phyloP scores from a whole-genome alignment of 2,888 invertebrate species.

The Oligia strigilis region DNA sequence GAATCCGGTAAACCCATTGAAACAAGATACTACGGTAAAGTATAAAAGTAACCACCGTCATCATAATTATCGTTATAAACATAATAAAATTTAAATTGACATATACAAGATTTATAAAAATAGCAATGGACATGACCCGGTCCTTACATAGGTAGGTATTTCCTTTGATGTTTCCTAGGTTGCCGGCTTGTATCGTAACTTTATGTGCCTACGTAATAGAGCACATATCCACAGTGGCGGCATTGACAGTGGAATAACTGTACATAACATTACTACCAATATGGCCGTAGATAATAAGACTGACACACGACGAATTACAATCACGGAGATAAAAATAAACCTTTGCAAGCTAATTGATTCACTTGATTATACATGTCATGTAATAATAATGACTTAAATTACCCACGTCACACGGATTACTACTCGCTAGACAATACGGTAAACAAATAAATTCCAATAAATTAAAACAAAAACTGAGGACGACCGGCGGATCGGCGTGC shows the following conservation, averaged over 20 bases:
- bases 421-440: conserved; percentile 64
- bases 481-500: conserved; percentile 44
- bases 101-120: conserved; percentile 12
- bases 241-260: conserved; percentile 43
- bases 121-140: conserved; percentile 14
- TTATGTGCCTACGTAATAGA: background rate
- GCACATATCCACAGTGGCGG: background rate
- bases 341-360: conserved; percentile 46
- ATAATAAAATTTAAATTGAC: conserved; percentile 18
- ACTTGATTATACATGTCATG: conserved; percentile 47
- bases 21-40: background rate
- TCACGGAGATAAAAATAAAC: conserved; percentile 53
- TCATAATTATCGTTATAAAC: background rate
- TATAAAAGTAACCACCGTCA: background rate
- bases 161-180: conserved; percentile 22
- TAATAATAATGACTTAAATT: conserved; percentile 36
- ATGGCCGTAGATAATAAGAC: conserved; percentile 17
- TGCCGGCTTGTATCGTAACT: background rate
- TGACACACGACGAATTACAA: conserved; percentile 36
- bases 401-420: conserved; percentile 58
- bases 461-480: conserved; percentile 62
- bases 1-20: background rate
- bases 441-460: conserved; percentile 67
- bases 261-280: conserved; percentile 32
- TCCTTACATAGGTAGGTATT: conserved; percentile 8